Conservation (phyloP, 2,888 invertebrate genomes). For the Carcina quercana region DNA sequence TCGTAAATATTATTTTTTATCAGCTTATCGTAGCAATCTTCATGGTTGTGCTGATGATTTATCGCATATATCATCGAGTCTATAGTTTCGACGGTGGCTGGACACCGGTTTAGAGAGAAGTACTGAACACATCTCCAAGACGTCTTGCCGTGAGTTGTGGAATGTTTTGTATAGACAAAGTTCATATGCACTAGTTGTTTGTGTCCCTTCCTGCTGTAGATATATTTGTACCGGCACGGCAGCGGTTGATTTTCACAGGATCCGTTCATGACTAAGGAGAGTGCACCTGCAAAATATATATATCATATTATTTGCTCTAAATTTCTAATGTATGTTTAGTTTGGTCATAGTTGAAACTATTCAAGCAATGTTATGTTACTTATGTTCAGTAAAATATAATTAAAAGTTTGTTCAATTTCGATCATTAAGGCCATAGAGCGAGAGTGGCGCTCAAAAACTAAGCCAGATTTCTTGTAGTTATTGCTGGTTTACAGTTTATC, state of each 20-base stretch:
- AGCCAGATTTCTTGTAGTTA: too few relatives aligned
- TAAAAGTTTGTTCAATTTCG: too few relatives aligned
- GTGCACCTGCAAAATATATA: constrained; percentile 59
- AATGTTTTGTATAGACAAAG: constrained; percentile 71
- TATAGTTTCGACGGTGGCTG: constrained; percentile 68
- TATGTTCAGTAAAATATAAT: too few relatives aligned
- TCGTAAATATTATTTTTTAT: constrained; percentile 64
- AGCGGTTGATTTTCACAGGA: constrained; percentile 47
- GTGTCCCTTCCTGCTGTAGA: constrained; percentile 69
- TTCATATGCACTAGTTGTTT: constrained; percentile 70
- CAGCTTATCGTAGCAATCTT: constrained; percentile 63
- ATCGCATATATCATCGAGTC: constrained; percentile 64
- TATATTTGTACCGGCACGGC: constrained; percentile 63
- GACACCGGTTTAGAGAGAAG: constrained; percentile 68
- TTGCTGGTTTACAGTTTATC: too few relatives aligned
- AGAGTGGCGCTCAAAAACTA: too few relatives aligned
- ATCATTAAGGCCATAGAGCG: too few relatives aligned
- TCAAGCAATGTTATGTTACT: too few relatives aligned
- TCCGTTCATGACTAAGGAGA: constrained; percentile 61
- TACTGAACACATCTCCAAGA: constrained; percentile 71
- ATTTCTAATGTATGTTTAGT: too few relatives aligned
- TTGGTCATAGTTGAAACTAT: too few relatives aligned
- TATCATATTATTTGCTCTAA: too few relatives aligned
- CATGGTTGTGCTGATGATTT: constrained; percentile 68
- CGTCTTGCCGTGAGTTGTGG: constrained; percentile 67